A percentile compares a stretch with the other conserved stretches of the same genome.
Conservation (phyloP, 2,888 invertebrate species). For the Philereme transversata region DNA sequence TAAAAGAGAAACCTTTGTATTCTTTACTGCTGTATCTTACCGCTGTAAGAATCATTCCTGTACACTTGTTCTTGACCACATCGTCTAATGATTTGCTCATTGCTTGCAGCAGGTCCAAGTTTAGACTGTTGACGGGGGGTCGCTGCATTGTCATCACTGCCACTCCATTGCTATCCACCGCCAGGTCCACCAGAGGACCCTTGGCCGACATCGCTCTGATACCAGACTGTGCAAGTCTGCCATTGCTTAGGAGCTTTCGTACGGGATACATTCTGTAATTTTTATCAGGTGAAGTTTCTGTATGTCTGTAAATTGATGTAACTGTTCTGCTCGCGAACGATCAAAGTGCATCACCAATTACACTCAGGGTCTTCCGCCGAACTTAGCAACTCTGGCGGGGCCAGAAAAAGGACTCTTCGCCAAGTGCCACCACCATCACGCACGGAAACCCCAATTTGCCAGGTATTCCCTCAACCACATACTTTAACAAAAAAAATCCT, state of each 20-base stretch:
- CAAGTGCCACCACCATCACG: too few relatives aligned
- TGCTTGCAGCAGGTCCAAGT: constrained; percentile 87
- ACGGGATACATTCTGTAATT: constrained; percentile 70
- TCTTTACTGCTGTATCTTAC: constrained; percentile 71
- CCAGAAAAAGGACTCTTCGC: too few relatives aligned
- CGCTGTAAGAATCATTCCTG: constrained; percentile 92
- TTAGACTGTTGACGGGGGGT: constrained; percentile 92
- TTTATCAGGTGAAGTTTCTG: too few relatives aligned
- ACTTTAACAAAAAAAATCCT: too few relatives aligned
- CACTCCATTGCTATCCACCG: constrained; percentile 86
- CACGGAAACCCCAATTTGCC: too few relatives aligned
- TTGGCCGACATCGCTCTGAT: constrained; percentile 62
- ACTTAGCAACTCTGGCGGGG: too few relatives aligned
- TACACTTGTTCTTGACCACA: constrained; percentile 86
- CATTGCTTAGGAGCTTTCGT: constrained; percentile 53
- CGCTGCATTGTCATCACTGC: constrained; percentile 89
- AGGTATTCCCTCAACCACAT: too few relatives aligned
- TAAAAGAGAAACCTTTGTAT: too few relatives aligned
- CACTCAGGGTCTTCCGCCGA: too few relatives aligned
- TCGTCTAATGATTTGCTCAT: constrained; percentile 86
- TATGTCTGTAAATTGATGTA: too few relatives aligned
- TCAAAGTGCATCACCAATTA: too few relatives aligned
- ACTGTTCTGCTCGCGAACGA: too few relatives aligned
- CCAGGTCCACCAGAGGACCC: constrained; percentile 82
- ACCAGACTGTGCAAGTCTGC: constrained; percentile 48